A percentile compares a stretch with the other conserved stretches of the same genome.
Evolutionary conservation across 2,797 vertebrate genomes (phyloP).

Genomic region (Masticophis lateralis): DNA sequence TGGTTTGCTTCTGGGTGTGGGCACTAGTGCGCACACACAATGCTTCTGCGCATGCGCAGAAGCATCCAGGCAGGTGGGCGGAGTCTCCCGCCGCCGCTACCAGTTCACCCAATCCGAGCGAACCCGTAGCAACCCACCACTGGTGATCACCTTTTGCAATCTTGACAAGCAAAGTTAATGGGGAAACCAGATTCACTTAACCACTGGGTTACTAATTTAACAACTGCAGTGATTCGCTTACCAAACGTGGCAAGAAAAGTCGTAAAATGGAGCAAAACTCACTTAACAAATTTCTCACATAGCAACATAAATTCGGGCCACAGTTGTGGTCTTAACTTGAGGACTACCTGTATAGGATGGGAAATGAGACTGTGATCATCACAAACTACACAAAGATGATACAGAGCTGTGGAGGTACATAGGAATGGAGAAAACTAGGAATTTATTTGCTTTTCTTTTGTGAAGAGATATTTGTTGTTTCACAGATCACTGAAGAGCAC

Average conservation of each 20-base stretch:
- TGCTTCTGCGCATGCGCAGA: no score
- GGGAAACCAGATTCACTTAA: background rate
- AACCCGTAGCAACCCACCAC: no score
- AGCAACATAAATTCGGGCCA: background rate
- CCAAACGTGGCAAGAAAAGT: background rate
- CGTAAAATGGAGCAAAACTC: background rate
- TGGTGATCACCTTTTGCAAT: background rate
- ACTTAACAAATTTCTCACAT: background rate
- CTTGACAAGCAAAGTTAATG: background rate
- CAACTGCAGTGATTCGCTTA: background rate
- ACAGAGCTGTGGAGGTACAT: background rate
- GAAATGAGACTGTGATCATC: background rate
- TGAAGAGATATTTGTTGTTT: background rate
- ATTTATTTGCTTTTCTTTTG: background rate
- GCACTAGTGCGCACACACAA: rapidly evolving
- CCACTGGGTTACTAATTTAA: background rate
- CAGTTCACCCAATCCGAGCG: rapidly evolving
- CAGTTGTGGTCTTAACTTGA: background rate
- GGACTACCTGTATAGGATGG: background rate
- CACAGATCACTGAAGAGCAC: background rate
- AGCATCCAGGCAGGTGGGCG: no score
- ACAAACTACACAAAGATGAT: background rate
- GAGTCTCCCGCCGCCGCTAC: no score
- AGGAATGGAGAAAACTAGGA: background rate
- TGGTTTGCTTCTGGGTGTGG: no score